Evolutionary conservation across 2,888 invertebrate genomes (phyloP).

Genomic region (Drosophila putrida): DNA sequence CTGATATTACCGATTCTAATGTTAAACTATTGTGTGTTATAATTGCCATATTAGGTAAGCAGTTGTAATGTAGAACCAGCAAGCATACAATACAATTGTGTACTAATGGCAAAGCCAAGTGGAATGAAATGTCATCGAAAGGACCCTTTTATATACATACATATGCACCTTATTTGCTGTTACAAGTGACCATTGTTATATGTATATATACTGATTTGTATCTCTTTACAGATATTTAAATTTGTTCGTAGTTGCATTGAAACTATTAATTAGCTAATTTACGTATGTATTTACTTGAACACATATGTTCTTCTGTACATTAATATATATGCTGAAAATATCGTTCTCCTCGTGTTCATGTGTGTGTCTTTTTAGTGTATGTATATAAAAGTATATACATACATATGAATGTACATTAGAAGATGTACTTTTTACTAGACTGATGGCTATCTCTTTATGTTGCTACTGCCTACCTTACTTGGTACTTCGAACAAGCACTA

Average conservation of each 20-base stretch:
- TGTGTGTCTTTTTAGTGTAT: neutral
- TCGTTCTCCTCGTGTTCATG: neutral
- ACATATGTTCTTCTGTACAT: neutral
- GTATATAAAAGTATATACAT: neutral
- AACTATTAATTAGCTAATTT: neutral
- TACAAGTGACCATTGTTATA: neutral
- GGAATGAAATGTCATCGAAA: neutral
- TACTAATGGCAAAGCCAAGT: neutral
- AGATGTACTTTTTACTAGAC: neutral
- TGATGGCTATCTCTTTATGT: conserved; percentile 9
- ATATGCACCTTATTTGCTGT: neutral
- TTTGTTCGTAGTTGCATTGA: neutral
- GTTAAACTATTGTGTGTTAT: neutral
- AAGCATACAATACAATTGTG: too few species aligned
- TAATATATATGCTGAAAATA: neutral
- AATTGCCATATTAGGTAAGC: conserved; percentile 1
- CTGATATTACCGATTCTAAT: neutral
- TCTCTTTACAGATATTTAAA: neutral
- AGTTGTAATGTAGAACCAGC: neutral
- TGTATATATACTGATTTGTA: neutral
- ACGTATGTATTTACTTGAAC: neutral
- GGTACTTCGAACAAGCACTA: conserved; percentile 49
- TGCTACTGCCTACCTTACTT: conserved; percentile 59
- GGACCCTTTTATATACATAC: neutral
- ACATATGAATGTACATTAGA: neutral